phyloP scores from a whole-genome alignment of 2,888 invertebrate genomes.

The Drepana falcataria region DNA sequence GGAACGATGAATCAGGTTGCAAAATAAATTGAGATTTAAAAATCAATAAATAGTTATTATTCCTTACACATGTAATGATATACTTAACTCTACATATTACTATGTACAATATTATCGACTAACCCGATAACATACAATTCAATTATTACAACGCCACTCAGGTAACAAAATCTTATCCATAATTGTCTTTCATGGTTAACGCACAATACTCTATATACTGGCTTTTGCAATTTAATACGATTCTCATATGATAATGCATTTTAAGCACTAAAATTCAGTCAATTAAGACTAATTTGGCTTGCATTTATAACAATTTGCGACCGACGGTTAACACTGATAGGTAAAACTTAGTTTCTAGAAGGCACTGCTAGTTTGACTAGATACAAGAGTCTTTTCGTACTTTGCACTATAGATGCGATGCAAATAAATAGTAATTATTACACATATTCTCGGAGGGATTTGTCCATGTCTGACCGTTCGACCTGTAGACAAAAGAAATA shows the following conservation, averaged over 20 bases:
- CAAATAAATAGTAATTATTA: slow-evolving; percentile 39
- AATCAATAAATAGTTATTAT: slow-evolving; percentile 69
- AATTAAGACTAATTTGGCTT: background rate
- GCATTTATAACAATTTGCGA: background rate
- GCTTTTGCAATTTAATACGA: slow-evolving; percentile 2
- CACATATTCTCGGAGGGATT: slow-evolving; percentile 66
- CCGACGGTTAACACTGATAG: slow-evolving; percentile 5
- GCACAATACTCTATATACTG: slow-evolving; percentile 2
- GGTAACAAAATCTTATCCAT: slow-evolving; percentile 32
- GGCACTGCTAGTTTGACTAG: slow-evolving; percentile 75
- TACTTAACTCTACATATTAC: slow-evolving; percentile 27
- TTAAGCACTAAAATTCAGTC: background rate
- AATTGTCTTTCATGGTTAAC: slow-evolving; percentile 10
- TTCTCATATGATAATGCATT: background rate
- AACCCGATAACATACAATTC: slow-evolving; percentile 36
- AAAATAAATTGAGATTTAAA: slow-evolving; percentile 9
- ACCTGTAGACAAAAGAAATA: slow-evolving; percentile 60
- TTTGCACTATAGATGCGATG: slow-evolving; percentile 55
- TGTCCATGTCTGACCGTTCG: slow-evolving; percentile 42
- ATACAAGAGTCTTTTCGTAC: slow-evolving; percentile 71
- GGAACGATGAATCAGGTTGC: no score
- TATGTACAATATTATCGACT: slow-evolving; percentile 51
- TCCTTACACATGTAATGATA: slow-evolving; percentile 25
- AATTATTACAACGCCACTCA: slow-evolving; percentile 42
- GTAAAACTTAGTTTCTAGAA: slow-evolving; percentile 40